Evolutionary conservation across 2,888 invertebrate genomes (phyloP), one percentile per base, ranked within the genome.

Genomic region (Anthrax anthrax): DNA sequence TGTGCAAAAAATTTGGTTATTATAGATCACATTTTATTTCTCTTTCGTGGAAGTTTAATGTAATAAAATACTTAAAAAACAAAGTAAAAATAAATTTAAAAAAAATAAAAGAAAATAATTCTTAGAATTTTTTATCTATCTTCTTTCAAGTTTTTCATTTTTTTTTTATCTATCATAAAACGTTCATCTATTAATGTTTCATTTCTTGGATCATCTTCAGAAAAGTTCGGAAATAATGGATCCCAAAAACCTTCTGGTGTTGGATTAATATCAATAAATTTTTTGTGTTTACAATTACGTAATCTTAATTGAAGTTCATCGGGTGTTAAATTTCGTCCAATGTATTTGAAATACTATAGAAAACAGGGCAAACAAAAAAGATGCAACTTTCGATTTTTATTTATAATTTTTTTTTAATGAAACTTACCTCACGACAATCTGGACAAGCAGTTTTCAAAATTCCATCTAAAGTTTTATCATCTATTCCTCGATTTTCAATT

Each of bases 201-300:
- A 48, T 60, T 63, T 4, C 67, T 57, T 16, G 64, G 61, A 57
- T 65, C 67, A 44, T 56, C 57, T 16, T 54, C 56, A 14, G 55
- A 55, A 47, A 64, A 60, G 1, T 64, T 58, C 8, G 55, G 51
- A 51, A 67, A 62, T 17, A 56, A 55, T 1, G 67, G 67, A 55
- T 67, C 60, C 67, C 67, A 67, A 50, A 65, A 67, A 4, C 61
- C 64, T 3, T 57, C 58, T 0, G 67, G 67, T 1, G 66, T 62
- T 37, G 56, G 54, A 46, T 55, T 47, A 13, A 55, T 3, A 49
- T 34, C 27, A n/a, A 51, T 46, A 6, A 53, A 55, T 1, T 47
- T 46, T 1, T 55, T 53, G 16, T 58, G 55, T 34, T 60, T 61
- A 46, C 64, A 65, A 32, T 59, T 56, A 6, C 51, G 50, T 23